Conservation (phyloP, 2,797 vertebrate species). For the Limosa lapponica region DNA sequence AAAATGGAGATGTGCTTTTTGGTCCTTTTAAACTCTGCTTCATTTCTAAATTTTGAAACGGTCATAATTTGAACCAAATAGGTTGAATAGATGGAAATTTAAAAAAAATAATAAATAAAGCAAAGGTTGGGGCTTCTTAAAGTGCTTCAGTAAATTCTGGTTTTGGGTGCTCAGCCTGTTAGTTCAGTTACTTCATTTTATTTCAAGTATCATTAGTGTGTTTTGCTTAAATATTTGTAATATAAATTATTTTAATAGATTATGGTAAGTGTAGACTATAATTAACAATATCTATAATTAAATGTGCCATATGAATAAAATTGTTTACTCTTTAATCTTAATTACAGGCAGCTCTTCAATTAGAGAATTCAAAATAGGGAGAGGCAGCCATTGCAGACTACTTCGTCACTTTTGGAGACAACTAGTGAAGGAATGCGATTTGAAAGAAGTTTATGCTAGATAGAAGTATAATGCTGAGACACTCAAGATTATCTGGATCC, state of each 20-base stretch:
- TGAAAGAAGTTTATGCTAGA: background rate
- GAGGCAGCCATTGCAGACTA: conserved; percentile 27
- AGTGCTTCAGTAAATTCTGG: background rate
- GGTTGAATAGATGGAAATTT: background rate
- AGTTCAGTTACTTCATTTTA: background rate
- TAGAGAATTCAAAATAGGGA: conserved; percentile 39
- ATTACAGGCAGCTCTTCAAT: conserved; percentile 49
- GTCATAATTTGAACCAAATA: background rate
- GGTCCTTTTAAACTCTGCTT: background rate
- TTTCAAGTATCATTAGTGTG: background rate
- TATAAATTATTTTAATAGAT: conserved; percentile 46
- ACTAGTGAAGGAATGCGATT: background rate
- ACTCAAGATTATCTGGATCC: background rate
- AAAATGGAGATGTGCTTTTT: background rate
- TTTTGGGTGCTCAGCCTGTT: background rate
- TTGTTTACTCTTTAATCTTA: conserved; percentile 61
- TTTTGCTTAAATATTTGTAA: conserved; percentile 41
- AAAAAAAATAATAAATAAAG: background rate
- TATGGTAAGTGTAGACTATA: conserved; percentile 4
- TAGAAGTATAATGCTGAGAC: background rate
- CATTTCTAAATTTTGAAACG: background rate
- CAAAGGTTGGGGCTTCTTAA: background rate
- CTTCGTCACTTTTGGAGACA: background rate
- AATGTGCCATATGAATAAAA: conserved; percentile 30
- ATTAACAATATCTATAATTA: conserved; percentile 59